These are phyloP conservation scores for Sinotaia quadrata DNA, from an alignment of 2,888 invertebrate genomes.

Conservation along the genomic window DNA sequence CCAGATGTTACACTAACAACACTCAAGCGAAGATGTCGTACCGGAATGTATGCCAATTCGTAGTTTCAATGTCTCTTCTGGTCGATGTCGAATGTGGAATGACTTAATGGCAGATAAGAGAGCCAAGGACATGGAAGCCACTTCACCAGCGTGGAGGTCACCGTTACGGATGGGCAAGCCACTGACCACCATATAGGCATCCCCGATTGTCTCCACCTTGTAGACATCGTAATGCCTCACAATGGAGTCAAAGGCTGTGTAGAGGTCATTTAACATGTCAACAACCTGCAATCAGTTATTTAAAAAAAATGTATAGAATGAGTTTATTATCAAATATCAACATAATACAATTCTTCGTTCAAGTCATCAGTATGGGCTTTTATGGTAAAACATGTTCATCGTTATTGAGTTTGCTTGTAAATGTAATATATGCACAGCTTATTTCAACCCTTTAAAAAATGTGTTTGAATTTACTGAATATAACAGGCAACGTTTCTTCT, in stretches of 20 bases:
- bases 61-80: constrained; percentile 63
- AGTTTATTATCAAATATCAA: too few species aligned
- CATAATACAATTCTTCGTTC: too few species aligned
- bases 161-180: constrained; percentile 70
- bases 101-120: constrained; percentile 64
- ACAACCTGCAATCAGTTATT: constrained; percentile 93
- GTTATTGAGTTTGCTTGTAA: too few species aligned
- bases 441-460: too few species aligned
- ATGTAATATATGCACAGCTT: too few species aligned
- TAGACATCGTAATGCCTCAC: constrained; percentile 98
- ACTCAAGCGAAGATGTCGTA: constrained; percentile 36
- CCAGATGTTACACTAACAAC: too few species aligned
- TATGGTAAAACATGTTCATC: too few species aligned
- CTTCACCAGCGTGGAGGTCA: constrained; percentile 69
- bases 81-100: constrained; percentile 63
- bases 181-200: constrained; percentile 70
- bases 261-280: constrained; percentile 95
- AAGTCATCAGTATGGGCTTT: too few species aligned
- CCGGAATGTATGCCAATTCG: constrained; percentile 71
- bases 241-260: constrained; percentile 95
- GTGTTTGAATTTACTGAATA: too few species aligned
- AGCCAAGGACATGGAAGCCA: constrained; percentile 71
- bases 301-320: too few species aligned
- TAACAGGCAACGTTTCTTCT: too few species aligned
- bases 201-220: constrained; percentile 80